Conservation (phyloP, 2,797 vertebrate genomes). For the Enteromius mattozi region DNA sequence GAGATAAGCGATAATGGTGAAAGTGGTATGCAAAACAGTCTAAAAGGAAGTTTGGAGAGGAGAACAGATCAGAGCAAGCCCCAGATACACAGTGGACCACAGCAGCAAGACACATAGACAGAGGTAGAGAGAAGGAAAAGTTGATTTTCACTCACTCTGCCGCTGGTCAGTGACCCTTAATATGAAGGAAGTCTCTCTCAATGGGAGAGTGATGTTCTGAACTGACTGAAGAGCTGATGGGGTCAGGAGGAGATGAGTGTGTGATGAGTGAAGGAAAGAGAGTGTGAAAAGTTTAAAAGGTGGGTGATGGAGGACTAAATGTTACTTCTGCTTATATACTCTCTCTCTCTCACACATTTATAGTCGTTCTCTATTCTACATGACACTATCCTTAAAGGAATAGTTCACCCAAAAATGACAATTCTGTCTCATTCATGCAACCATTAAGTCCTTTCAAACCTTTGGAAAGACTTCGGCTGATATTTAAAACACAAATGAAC, state of each 20-base stretch:
- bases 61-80: not conserved
- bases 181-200: constrained; percentile 24
- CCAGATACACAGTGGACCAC: not conserved
- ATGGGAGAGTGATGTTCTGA: constrained; percentile 6
- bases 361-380: not conserved
- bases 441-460: not conserved
- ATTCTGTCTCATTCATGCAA: not conserved
- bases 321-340: not conserved
- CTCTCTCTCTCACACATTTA: not conserved
- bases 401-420: not conserved
- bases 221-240: constrained; percentile 21
- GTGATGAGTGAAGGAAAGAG: constrained; percentile 7
- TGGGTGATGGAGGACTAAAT: constrained; percentile 9
- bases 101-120: not conserved
- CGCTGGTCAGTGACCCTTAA: constrained; percentile 30
- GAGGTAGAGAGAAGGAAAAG: constrained; percentile 74
- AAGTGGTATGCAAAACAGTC: constrained; percentile 69
- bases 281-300: constrained; percentile 25
- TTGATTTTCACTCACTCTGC: constrained; percentile 57
- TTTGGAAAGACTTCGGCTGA: not conserved
- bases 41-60: not conserved
- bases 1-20: constrained; percentile 78
- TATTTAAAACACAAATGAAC: not conserved
- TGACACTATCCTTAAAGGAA: not conserved
- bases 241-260: not conserved